phyloP scores from a whole-genome alignment of 2,113 vertebrate species.

The Seriola dumerili region DNA sequence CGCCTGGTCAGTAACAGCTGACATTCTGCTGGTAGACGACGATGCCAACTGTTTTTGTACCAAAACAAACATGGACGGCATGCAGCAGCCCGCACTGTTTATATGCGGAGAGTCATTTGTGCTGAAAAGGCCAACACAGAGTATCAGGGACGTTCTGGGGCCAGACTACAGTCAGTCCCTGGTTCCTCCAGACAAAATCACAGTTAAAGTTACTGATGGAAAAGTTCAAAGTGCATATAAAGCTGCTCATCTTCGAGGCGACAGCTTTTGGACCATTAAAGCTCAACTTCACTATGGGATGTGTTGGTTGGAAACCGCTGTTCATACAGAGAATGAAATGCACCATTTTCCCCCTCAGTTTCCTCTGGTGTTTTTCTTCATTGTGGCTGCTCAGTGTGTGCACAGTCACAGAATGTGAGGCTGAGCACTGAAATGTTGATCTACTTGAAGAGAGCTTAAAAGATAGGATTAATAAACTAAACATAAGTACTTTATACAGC shows the following conservation, averaged over 20 bases:
- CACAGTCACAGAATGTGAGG: no score
- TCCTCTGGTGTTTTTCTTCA: slow-evolving; percentile 37
- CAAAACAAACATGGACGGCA: neutral
- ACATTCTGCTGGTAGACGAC: neutral
- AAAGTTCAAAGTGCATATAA: neutral
- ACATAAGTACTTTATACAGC: slow-evolving; percentile 4
- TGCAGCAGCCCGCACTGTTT: neutral
- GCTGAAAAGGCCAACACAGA: neutral
- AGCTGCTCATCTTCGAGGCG: neutral
- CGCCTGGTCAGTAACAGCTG: neutral
- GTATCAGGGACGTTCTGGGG: no score
- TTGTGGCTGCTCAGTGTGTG: neutral
- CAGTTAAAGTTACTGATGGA: neutral
- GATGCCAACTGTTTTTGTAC: no score
- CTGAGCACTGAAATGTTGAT: slow-evolving; percentile 2
- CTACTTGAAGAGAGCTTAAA: slow-evolving; percentile 26
- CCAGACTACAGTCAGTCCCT: neutral
- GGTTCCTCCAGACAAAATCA: neutral
- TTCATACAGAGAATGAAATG: slow-evolving; percentile 12
- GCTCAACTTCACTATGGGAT: neutral
- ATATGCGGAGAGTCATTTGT: neutral
- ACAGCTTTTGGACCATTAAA: neutral
- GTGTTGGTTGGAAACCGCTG: slow-evolving; percentile 23
- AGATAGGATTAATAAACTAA: slow-evolving; percentile 25
- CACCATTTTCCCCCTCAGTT: neutral